A percentile compares a stretch with the other conserved stretches of the same genome.
Evolutionary conservation across 2,797 vertebrate genomes (phyloP).

Genomic region (Phaenicophaeus curvirostris): DNA sequence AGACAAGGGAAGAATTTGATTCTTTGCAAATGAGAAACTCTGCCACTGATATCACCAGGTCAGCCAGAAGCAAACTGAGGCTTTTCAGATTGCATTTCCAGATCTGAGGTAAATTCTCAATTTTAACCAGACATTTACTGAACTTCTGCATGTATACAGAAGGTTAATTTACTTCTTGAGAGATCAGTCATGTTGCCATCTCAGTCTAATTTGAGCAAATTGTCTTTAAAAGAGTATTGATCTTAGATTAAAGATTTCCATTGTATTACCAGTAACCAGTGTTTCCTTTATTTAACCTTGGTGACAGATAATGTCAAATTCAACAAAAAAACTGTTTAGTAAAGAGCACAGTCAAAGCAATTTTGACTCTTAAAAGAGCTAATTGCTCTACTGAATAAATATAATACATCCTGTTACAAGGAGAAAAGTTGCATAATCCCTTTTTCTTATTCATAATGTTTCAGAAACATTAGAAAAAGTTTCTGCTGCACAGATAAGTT

Average conservation of each 20-base stretch:
- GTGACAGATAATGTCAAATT: constrained; percentile 47
- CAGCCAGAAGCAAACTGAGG: background rate
- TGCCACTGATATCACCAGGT: background rate
- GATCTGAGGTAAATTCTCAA: background rate
- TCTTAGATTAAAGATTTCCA: constrained; percentile 72
- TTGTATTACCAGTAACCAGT: constrained; percentile 52
- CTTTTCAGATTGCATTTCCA: background rate
- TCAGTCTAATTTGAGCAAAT: constrained; percentile 75
- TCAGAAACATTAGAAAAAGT: background rate
- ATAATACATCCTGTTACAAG: background rate
- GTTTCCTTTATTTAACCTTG: constrained; percentile 57
- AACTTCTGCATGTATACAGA: constrained; percentile 34
- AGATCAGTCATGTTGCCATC: constrained; percentile 59
- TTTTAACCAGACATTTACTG: constrained; percentile 29
- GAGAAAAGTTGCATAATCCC: background rate
- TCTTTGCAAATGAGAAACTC: background rate
- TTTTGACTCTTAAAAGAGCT: background rate
- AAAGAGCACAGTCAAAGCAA: background rate
- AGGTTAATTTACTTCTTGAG: constrained; percentile 56
- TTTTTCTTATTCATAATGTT: background rate
- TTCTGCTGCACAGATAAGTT: background rate
- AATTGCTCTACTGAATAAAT: constrained; percentile 35
- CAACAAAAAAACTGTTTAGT: background rate
- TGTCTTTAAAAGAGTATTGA: constrained; percentile 78
- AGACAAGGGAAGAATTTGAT: background rate